Percentiles rank a stretch among this genome's conserved stretches.
Evolutionary conservation across 1,140 invertebrate genomes (phyloP).

Genomic region (Lepidurus couesii): DNA sequence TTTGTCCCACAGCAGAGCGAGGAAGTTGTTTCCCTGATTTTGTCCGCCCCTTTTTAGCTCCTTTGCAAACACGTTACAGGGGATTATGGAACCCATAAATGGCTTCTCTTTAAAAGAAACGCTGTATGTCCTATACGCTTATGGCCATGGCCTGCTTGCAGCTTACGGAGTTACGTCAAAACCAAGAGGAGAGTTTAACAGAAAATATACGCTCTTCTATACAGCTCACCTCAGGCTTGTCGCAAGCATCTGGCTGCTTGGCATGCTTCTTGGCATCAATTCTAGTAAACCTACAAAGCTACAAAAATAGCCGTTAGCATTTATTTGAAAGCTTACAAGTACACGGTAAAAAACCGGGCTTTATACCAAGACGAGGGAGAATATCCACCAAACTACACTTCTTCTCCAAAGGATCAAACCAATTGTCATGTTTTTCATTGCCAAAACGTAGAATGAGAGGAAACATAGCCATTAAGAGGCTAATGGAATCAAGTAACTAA

Average conservation of each 20-base stretch:
- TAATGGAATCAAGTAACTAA: background rate
- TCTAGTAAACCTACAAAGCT: conserved; percentile 3
- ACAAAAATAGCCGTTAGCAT: background rate
- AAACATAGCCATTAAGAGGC: background rate
- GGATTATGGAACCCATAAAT: too few species aligned
- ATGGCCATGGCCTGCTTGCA: too few species aligned
- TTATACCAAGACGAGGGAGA: too few species aligned
- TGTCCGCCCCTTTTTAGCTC: conserved; percentile 17
- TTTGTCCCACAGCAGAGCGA: background rate
- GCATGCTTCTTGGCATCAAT: conserved; percentile 19
- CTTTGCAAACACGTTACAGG: background rate
- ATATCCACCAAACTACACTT: too few species aligned
- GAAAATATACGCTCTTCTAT: background rate
- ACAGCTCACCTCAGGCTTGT: conserved; percentile 29
- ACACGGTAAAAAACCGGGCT: too few species aligned
- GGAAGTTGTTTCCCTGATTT: background rate
- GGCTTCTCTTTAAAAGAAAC: too few species aligned
- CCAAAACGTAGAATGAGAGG: too few species aligned
- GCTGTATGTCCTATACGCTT: too few species aligned
- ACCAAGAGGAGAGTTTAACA: background rate
- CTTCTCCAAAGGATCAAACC: too few species aligned
- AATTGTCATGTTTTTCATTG: too few species aligned
- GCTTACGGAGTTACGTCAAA: background rate
- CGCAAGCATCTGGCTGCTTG: conserved; percentile 29
- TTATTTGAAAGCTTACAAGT: background rate